Evolutionary conservation across 2,888 invertebrate genomes (phyloP), one percentile per base, ranked within the genome.

Genomic region (Seladonia tumulorum): DNA sequence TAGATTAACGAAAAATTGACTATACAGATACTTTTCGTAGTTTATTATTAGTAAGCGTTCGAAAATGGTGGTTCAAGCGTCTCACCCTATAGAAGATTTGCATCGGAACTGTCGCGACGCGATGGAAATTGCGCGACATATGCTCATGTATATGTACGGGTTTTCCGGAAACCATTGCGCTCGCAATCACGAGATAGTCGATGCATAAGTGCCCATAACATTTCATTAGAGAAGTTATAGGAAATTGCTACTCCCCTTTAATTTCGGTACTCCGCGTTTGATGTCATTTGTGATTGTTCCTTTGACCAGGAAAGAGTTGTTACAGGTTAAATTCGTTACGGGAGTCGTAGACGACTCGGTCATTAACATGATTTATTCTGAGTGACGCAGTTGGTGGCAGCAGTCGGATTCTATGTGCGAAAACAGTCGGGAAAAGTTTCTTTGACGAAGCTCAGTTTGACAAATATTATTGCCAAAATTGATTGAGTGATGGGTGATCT

Each of bases 121-220:
- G 22, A 49, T 66, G 47, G 76, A 47, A 76, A 76, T 68, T 49
- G 18, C 66, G 16, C 39, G 68, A 66, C 35, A 18, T 68, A 35
- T 49, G 66, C 1, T 14, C 63, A 16, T 39, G 49, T 49, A 39
- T 10, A 35, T 35, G 22, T 66, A 22, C 66, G 35, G 1, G 22
- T 22, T 22, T 39, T 1, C 8, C 29, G 66, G 66, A 35, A 66
- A 66, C 66, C 66, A 35, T 66, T 8, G 18, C 35, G 10, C 10
- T 39, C 66, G 35, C 66, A 35, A 12, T 22, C 66, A 35, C 66
- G 35, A 22, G 29, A 35, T 66, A 35, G 22, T 22, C 66, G 66
- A 66, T 66, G 66, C 66, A 66, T 35, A 39, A 66, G 18, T 35
- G 66, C 35, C 22, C 66, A 35, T 66, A 66, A 66, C 35, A 66